Conservation (phyloP, 1,140 invertebrate species). For the Spodoptera frugiperda region DNA sequence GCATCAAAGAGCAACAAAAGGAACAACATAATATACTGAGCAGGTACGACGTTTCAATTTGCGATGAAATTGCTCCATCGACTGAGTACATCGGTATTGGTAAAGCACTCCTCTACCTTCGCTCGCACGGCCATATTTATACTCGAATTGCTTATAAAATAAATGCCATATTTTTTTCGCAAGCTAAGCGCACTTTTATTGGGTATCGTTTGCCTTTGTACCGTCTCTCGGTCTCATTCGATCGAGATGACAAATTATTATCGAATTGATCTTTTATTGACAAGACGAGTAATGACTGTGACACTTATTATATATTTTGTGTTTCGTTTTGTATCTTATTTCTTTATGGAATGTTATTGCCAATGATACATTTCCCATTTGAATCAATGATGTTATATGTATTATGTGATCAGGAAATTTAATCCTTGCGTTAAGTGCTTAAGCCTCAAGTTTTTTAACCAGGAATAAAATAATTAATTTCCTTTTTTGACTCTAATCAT, state of each 20-base stretch:
- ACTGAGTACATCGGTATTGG: constrained; percentile 43
- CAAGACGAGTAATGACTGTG: constrained; percentile 8
- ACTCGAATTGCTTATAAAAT: constrained; percentile 48
- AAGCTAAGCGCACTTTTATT: constrained; percentile 29
- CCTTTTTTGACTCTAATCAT: too few relatives aligned
- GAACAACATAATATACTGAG: constrained; percentile 40
- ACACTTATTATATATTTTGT: not conserved
- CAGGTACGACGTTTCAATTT: constrained; percentile 54
- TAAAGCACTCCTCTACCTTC: constrained; percentile 25
- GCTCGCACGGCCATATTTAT: constrained; percentile 27
- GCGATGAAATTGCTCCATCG: constrained; percentile 51
- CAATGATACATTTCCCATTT: too few relatives aligned
- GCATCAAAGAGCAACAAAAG: constrained; percentile 67
- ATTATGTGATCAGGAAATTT: too few relatives aligned
- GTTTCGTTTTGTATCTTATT: not conserved
- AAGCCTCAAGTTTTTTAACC: too few relatives aligned
- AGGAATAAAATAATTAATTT: too few relatives aligned
- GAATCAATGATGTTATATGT: too few relatives aligned
- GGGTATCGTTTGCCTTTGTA: constrained; percentile 22
- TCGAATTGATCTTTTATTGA: constrained; percentile 3
- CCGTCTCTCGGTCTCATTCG: not conserved
- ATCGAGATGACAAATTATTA: constrained; percentile 16
- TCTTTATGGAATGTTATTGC: too few relatives aligned
- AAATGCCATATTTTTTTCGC: constrained; percentile 42
- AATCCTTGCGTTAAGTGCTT: not conserved